A percentile compares a stretch with the other conserved stretches of the same genome.
Evolutionary conservation across 2,797 vertebrate genomes (phyloP).

Genomic region (Onychomys arenicola): DNA sequence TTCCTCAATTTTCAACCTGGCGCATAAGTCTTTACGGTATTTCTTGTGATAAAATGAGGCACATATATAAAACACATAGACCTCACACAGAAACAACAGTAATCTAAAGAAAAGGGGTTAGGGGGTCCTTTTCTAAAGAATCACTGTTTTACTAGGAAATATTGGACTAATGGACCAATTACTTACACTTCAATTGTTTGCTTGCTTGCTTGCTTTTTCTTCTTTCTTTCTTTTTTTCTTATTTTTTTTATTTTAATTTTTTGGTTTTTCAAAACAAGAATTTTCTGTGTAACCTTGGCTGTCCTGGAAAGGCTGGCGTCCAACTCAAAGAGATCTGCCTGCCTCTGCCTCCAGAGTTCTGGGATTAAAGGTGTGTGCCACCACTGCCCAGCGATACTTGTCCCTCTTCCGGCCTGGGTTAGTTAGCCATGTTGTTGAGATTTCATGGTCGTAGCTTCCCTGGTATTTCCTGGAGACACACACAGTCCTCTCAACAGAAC

Average conservation of each 20-base stretch:
- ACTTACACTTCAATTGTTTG: background rate
- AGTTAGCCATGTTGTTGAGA: background rate
- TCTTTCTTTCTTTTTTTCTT: no score
- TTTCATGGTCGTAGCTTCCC: background rate
- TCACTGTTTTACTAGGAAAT: slow-evolving; percentile 33
- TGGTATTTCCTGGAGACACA: background rate
- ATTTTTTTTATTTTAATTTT: no score
- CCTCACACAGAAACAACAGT: background rate
- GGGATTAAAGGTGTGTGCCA: background rate
- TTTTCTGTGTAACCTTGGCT: background rate
- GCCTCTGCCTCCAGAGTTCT: background rate
- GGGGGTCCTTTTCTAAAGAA: background rate
- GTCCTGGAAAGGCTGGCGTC: background rate
- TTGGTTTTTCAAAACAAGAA: background rate
- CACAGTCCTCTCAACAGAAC: background rate
- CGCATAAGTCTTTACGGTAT: background rate
- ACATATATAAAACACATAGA: background rate
- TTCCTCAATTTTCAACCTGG: slow-evolving; percentile 1
- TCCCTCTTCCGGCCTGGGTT: no score
- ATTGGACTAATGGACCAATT: background rate
- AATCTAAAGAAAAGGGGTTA: slow-evolving; percentile 7
- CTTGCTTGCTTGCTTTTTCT: background rate
- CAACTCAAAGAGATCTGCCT: background rate
- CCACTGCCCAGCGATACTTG: background rate
- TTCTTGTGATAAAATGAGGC: slow-evolving; percentile 27